Conservation (phyloP, 2,113 vertebrate species). For the Hypomesus transpacificus region DNA sequence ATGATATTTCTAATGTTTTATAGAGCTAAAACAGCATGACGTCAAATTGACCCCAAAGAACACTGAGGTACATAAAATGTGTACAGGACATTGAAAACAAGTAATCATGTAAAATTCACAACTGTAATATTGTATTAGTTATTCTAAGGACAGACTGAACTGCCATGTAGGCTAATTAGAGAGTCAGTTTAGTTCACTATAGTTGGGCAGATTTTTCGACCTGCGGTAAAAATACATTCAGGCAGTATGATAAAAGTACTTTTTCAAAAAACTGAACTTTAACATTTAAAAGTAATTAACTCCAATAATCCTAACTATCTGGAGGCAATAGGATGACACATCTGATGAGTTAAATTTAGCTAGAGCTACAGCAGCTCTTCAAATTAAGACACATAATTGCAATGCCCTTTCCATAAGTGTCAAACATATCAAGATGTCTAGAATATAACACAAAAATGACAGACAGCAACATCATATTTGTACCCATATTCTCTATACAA, state of each 20-base stretch:
- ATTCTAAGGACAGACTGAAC: no score
- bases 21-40: no score
- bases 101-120: no score
- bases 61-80: no score
- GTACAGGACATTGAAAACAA: no score
- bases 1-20: no score
- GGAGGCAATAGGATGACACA: conserved; percentile 21
- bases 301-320: conserved; percentile 28
- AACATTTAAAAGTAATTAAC: conserved; percentile 46
- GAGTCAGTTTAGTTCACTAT: neutral
- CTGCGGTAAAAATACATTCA: conserved; percentile 21
- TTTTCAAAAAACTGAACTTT: conserved; percentile 22
- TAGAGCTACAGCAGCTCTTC: conserved; percentile 7
- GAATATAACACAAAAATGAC: neutral
- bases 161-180: no score
- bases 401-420: neutral
- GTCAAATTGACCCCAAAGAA: no score
- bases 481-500: neutral
- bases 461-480: neutral
- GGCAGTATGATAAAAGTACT: neutral
- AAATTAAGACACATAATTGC: conserved; percentile 5
- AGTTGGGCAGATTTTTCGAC: neutral
- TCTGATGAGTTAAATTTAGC: conserved; percentile 16
- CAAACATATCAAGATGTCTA: neutral
- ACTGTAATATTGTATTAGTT: no score